Percentiles rank a stretch among this genome's conserved stretches.
Evolutionary conservation across 2,113 vertebrate species (phyloP).

Genomic region (Entelurus aequoreus): DNA sequence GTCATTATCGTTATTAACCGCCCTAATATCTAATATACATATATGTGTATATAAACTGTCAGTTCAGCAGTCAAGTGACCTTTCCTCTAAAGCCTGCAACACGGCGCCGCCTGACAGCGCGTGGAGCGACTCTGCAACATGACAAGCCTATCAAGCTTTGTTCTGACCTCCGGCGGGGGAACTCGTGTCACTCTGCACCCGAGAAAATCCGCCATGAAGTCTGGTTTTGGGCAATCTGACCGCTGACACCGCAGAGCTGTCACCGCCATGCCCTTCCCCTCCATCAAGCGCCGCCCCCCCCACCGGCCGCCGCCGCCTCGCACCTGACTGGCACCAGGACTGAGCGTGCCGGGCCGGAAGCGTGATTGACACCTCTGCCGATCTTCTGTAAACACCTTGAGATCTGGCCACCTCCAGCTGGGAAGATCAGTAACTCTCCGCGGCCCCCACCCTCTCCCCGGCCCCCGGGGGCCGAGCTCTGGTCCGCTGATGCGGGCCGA

Average conservation of each 20-base stretch:
- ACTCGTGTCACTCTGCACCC: conserved; percentile 57
- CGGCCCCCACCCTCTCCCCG: not conserved
- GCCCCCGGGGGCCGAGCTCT: conserved; percentile 44
- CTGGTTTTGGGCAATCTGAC: conserved; percentile 70
- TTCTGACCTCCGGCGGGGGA: conserved; percentile 35
- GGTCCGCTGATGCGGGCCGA: conserved; percentile 52
- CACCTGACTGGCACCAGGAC: conserved; percentile 65
- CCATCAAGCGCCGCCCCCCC: conserved; percentile 46
- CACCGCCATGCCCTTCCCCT: conserved; percentile 59
- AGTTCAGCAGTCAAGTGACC: conserved; percentile 51
- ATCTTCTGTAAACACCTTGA: conserved; percentile 69
- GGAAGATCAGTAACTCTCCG: conserved; percentile 61
- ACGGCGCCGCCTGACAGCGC: conserved; percentile 54
- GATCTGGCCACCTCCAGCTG: conserved; percentile 59
- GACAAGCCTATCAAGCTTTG: conserved; percentile 59
- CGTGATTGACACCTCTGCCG: conserved; percentile 49
- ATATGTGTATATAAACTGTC: conserved; percentile 5
- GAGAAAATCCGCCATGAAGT: conserved; percentile 61
- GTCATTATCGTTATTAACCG: too few species aligned
- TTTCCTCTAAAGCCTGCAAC: conserved; percentile 52
- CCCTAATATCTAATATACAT: too few species aligned
- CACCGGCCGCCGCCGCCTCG: conserved; percentile 35
- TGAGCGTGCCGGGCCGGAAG: conserved; percentile 26
- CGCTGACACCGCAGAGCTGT: conserved; percentile 72
- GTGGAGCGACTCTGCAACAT: conserved; percentile 47